A percentile compares a stretch with the other conserved stretches of the same genome.
These are phyloP conservation scores for Onthophagus taurus DNA, from an alignment of 1,140 invertebrate species.

Conservation along the genomic window DNA sequence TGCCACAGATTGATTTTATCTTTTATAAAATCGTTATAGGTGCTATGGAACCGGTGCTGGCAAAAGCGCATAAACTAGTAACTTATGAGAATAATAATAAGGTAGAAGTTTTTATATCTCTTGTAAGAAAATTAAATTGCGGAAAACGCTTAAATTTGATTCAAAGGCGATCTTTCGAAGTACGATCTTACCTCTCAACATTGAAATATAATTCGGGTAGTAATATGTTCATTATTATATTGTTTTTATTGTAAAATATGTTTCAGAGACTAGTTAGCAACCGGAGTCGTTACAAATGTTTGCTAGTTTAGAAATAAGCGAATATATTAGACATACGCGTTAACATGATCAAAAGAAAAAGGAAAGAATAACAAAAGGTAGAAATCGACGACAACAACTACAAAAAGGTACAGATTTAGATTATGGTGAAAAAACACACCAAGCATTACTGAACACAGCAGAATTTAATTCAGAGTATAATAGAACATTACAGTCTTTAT, in stretches of 20 bases:
- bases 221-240: too few species aligned
- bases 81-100: conserved; percentile 13
- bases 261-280: not conserved
- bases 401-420: not conserved
- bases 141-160: conserved; percentile 17
- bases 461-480: not conserved
- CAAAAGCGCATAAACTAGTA: conserved; percentile 5
- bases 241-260: not conserved
- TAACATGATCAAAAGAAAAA: not conserved
- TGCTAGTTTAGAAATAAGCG: not conserved
- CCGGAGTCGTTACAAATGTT: not conserved
- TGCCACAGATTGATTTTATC: not conserved
- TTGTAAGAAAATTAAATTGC: conserved; percentile 11
- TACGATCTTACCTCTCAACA: not conserved
- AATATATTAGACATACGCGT: not conserved
- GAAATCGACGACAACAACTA: not conserved
- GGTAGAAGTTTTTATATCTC: conserved; percentile 12
- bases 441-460: not conserved
- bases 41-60: not conserved
- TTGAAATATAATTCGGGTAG: conserved; percentile 4
- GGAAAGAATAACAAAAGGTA: not conserved
- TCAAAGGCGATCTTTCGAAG: conserved; percentile 13
- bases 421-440: not conserved
- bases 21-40: too few species aligned
- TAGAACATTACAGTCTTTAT: not conserved